Evolutionary conservation across 2,113 vertebrate genomes (phyloP).

Genomic region (Callipepla californica): DNA sequence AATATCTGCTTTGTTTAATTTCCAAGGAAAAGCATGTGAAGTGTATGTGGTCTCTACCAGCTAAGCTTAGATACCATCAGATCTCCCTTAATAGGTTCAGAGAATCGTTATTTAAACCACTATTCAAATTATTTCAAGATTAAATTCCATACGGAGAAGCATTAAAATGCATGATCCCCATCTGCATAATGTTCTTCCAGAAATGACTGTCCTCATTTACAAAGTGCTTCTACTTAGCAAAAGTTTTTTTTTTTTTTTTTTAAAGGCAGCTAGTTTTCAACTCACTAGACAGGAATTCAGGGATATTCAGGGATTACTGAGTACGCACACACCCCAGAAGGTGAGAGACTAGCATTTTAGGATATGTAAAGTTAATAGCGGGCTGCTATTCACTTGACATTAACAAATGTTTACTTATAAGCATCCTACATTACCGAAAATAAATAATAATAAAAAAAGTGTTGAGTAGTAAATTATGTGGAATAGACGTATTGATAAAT

Average conservation of each 20-base stretch:
- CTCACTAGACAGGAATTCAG: slow-evolving; percentile 28
- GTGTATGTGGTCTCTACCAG: not conserved
- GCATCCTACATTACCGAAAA: slow-evolving; percentile 70
- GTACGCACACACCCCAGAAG: slow-evolving; percentile 32
- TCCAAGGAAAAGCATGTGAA: slow-evolving; percentile 22
- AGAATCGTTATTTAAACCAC: slow-evolving; percentile 34
- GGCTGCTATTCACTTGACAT: slow-evolving; percentile 64
- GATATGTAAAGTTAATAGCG: slow-evolving; percentile 57
- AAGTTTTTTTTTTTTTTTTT: not conserved
- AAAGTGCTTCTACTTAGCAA: slow-evolving; percentile 47
- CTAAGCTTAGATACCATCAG: not conserved
- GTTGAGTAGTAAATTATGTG: slow-evolving; percentile 62
- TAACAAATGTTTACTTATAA: slow-evolving; percentile 75
- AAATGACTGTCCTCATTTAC: slow-evolving; percentile 52
- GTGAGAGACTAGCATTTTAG: slow-evolving; percentile 27
- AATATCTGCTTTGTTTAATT: not conserved
- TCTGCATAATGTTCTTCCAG: slow-evolving; percentile 26
- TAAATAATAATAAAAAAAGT: slow-evolving; percentile 9
- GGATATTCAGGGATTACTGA: not conserved
- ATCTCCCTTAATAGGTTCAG: not conserved
- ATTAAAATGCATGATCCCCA: slow-evolving; percentile 66
- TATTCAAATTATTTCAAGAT: slow-evolving; percentile 64
- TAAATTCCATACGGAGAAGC: slow-evolving; percentile 55
- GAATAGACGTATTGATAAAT: slow-evolving; percentile 66
- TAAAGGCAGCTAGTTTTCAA: slow-evolving; percentile 11